Percentiles rank a stretch among this genome's conserved stretches.
Conservation (phyloP, 1,140 invertebrate genomes). For the Metaphire vulgaris region DNA sequence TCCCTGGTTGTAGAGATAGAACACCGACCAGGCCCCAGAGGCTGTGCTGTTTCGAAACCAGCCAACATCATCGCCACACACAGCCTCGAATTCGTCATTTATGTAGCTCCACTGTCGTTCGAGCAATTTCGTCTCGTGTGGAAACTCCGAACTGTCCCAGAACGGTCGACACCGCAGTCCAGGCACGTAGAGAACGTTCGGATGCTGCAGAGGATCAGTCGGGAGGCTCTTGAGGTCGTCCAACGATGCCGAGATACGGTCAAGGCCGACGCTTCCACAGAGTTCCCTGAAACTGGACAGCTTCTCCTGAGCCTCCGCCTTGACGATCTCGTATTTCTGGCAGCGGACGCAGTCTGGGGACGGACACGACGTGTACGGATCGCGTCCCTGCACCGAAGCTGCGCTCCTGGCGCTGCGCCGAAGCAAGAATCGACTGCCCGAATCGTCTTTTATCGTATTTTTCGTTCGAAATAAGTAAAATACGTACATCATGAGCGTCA, state of each 20-base stretch:
- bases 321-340: slow-evolving; percentile 2
- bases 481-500: no score
- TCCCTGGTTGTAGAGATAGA: slow-evolving; percentile 12
- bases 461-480: neutral
- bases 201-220: neutral
- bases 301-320: slow-evolving; percentile 6
- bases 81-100: neutral
- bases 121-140: neutral
- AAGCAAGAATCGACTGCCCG: neutral
- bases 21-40: slow-evolving; percentile 3
- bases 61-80: neutral
- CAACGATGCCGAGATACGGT: neutral
- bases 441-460: neutral
- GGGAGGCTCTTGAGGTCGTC: neutral
- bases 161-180: neutral
- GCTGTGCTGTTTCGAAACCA: slow-evolving; percentile 10
- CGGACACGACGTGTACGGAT: slow-evolving; percentile 5
- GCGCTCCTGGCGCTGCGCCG: neutral
- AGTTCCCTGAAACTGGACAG: neutral
- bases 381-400: neutral
- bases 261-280: neutral
- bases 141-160: slow-evolving; percentile 8
- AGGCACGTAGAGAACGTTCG: slow-evolving; percentile 15
- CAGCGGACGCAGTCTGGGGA: slow-evolving; percentile 13
- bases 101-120: neutral